Evolutionary conservation across 1,140 invertebrate species (phyloP).

Genomic region (Platyscapa corneri): DNA sequence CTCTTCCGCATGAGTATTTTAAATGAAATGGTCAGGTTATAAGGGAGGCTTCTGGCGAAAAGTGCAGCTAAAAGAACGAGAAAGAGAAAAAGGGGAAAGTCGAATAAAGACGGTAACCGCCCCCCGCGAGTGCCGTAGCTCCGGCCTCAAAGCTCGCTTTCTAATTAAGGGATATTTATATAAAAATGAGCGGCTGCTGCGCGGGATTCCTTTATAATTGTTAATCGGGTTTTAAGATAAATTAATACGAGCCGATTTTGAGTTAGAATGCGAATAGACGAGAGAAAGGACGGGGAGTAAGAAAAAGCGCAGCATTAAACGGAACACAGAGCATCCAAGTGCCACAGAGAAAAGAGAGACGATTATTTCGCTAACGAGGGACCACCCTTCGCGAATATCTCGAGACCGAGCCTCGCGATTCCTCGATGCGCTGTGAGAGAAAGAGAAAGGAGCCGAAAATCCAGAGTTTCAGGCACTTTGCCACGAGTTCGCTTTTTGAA

Average conservation of each 20-base stretch:
- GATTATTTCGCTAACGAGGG: slow-evolving; percentile 60
- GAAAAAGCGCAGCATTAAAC: slow-evolving; percentile 41
- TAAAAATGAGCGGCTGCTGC: slow-evolving; percentile 12
- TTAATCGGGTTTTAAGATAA: slow-evolving; percentile 33
- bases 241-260: slow-evolving; percentile 35
- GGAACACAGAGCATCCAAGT: slow-evolving; percentile 26
- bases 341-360: slow-evolving; percentile 25
- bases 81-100: neutral
- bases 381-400: slow-evolving; percentile 52
- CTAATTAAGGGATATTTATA: slow-evolving; percentile 39
- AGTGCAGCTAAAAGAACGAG: neutral
- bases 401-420: slow-evolving; percentile 37
- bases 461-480: slow-evolving; percentile 6
- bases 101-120: neutral
- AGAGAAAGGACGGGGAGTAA: neutral
- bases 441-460: slow-evolving; percentile 31
- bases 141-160: neutral
- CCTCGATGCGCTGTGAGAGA: slow-evolving; percentile 11
- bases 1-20: too few species aligned
- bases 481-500: slow-evolving; percentile 19
- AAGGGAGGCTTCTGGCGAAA: neutral
- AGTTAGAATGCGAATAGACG: slow-evolving; percentile 20
- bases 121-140: neutral
- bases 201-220: slow-evolving; percentile 42
- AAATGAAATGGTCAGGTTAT: slow-evolving; percentile 13